phyloP scores from a whole-genome alignment of 2,113 vertebrate genomes.

The Phaethon lepturus region DNA sequence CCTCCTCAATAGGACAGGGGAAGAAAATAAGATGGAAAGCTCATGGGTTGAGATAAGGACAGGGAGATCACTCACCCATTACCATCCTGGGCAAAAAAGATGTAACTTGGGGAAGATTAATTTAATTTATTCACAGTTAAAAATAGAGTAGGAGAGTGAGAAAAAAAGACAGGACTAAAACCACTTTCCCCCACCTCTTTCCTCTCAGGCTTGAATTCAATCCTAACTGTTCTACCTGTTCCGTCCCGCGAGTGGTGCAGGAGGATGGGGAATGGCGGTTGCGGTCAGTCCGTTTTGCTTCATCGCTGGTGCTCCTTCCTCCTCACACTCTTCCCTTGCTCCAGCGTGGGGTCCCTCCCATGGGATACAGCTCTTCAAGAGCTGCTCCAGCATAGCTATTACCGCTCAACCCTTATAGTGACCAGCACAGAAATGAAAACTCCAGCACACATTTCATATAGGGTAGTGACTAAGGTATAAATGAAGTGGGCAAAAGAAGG shows the following conservation, averaged over 20 bases:
- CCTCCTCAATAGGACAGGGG: rapidly evolving
- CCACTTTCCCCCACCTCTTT: not conserved
- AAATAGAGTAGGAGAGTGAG: not conserved
- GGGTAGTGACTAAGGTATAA: not conserved
- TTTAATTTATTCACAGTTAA: not conserved
- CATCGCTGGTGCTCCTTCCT: rapidly evolving
- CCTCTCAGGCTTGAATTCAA: not conserved
- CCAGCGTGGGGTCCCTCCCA: no score
- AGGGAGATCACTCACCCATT: not conserved
- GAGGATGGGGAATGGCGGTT: not conserved
- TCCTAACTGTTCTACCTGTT: not conserved
- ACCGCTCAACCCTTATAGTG: not conserved
- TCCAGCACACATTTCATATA: rapidly evolving
- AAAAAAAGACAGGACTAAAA: not conserved
- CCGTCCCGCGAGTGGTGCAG: rapidly evolving
- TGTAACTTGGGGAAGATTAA: not conserved
- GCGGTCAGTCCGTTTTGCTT: not conserved
- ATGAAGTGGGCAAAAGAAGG: not conserved
- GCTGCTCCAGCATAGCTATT: not conserved
- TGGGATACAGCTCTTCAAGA: not conserved
- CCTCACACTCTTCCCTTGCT: no score
- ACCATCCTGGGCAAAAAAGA: not conserved
- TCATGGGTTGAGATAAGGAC: not conserved
- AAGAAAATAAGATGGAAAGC: not conserved
- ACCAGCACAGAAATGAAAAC: not conserved